Conservation (phyloP, 2,888 invertebrate genomes). For the Drosophila pseudotakahashii region DNA sequence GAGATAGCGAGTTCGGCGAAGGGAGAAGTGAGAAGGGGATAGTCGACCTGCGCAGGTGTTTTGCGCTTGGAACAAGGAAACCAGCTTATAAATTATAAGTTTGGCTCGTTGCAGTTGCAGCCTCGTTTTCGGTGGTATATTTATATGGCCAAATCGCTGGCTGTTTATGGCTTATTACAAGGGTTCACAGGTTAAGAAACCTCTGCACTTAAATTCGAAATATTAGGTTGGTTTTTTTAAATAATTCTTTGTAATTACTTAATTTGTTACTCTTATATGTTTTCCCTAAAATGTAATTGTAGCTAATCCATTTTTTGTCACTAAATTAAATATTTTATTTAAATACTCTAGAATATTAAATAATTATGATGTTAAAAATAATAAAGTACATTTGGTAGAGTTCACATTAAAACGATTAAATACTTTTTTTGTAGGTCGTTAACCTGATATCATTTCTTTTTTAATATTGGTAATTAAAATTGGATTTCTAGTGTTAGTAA, state of each 20-base stretch:
- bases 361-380: no score
- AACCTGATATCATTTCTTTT: not conserved
- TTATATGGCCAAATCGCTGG: slow-evolving; percentile 12
- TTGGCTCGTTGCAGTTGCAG: slow-evolving; percentile 34
- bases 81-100: slow-evolving; percentile 74
- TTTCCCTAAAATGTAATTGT: no score
- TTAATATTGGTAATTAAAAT: not conserved
- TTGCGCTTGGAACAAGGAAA: slow-evolving; percentile 59
- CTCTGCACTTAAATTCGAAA: not conserved
- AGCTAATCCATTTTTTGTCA: no score
- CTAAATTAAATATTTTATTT: no score
- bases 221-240: no score
- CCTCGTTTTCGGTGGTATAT: slow-evolving; percentile 9
- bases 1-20: not conserved
- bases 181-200: not conserved
- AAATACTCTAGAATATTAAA: no score
- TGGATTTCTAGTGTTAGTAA: not conserved
- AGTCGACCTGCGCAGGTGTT: slow-evolving; percentile 50
- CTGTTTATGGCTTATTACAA: slow-evolving; percentile 10
- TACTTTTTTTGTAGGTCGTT: no score
- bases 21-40: not conserved
- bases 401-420: no score
- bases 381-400: no score
- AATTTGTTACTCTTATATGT: no score
- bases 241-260: not conserved